Conservation (phyloP, 2,888 invertebrate genomes). For the Orchesellides sinensis region DNA sequence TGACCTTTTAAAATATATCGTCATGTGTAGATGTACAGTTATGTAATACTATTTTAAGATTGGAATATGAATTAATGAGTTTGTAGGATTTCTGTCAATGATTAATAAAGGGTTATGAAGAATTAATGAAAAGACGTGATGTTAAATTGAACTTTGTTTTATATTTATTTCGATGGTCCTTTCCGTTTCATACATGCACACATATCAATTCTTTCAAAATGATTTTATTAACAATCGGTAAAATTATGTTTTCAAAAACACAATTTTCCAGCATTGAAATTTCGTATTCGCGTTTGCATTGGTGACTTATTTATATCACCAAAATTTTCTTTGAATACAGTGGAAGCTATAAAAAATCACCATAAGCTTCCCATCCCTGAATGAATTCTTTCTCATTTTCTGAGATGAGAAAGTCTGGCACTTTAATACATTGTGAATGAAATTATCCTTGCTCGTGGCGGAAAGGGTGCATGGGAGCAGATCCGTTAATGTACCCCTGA, state of each 20-base stretch:
- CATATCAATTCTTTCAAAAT: no score
- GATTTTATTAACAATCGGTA: no score
- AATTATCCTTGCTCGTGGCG: constrained; percentile 52
- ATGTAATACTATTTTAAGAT: constrained; percentile 36
- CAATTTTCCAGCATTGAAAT: no score
- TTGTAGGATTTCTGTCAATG: constrained; percentile 52
- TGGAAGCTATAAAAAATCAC: constrained; percentile 44
- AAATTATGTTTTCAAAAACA: no score
- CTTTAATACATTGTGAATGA: constrained; percentile 60
- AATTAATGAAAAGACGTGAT: no score
- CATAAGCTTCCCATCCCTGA: no score
- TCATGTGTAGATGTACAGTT: background rate
- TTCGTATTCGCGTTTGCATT: no score
- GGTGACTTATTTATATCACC: no score
- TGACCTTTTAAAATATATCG: constrained; percentile 20
- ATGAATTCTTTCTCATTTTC: background rate
- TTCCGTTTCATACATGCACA: no score
- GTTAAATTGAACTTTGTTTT: no score
- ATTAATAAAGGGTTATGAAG: constrained; percentile 48
- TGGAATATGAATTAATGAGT: constrained; percentile 25
- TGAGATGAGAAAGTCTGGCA: background rate
- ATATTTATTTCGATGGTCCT: no score
- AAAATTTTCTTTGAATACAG: no score
- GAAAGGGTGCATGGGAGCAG: constrained; percentile 44
- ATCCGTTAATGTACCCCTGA: constrained; percentile 47